Evolutionary conservation across 2,113 vertebrate species (phyloP).

Genomic region (Erinaceus europaeus): DNA sequence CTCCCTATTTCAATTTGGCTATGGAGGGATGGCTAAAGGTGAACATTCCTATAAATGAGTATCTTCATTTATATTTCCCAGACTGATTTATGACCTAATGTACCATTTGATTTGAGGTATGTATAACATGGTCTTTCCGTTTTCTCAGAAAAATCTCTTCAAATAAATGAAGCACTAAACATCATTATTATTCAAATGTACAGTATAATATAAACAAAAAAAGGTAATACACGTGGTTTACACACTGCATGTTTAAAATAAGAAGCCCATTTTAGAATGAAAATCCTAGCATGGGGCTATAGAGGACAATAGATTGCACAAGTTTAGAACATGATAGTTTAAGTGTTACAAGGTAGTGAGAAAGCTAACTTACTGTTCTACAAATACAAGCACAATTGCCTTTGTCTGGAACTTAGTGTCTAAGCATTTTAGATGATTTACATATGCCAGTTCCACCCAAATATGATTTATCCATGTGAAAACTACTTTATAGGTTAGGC

Average conservation of each 20-base stretch:
- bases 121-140: no score
- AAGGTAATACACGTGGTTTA: background rate
- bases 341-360: background rate
- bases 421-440: background rate
- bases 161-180: background rate
- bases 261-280: background rate
- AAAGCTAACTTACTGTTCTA: background rate
- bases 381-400: background rate
- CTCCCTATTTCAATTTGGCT: slow-evolving; percentile 1
- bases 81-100: slow-evolving; percentile 45
- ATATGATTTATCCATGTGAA: background rate
- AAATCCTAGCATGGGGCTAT: background rate
- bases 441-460: background rate
- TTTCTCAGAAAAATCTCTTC: background rate
- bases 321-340: background rate
- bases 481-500: background rate
- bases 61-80: slow-evolving; percentile 27
- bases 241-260: background rate
- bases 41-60: slow-evolving; percentile 43
- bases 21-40: slow-evolving; percentile 31
- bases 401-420: background rate
- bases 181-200: background rate
- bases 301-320: background rate
- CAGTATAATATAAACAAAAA: background rate
- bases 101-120: slow-evolving; percentile 21